Conservation (phyloP, 2,113 vertebrate species). For the Ivindomyrus marchei region DNA sequence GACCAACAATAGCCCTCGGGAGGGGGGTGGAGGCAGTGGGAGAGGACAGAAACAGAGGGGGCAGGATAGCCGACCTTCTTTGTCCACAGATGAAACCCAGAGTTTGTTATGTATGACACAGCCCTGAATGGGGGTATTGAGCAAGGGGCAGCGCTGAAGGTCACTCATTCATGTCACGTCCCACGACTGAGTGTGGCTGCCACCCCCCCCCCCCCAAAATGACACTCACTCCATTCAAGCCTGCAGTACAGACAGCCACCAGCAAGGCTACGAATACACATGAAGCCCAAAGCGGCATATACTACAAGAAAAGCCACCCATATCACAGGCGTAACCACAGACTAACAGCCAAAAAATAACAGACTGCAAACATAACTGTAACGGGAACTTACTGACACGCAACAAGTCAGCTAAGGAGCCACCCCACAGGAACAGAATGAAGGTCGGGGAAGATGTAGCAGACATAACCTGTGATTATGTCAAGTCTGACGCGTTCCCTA, state of each 20-base stretch:
- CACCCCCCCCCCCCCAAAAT: neutral
- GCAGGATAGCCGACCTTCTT: conserved; percentile 23
- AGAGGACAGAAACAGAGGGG: neutral
- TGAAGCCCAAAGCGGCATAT: neutral
- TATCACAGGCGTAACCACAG: neutral
- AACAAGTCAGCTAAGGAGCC: neutral
- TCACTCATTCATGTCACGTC: conserved; percentile 26
- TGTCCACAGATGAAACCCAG: conserved; percentile 18
- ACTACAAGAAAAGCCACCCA: neutral
- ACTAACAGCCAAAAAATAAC: neutral
- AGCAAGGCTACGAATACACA: too few species aligned
- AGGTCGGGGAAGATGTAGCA: neutral
- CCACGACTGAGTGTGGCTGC: neutral
- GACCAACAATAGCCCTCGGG: neutral
- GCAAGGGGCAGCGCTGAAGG: conserved; percentile 20
- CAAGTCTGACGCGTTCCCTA: too few species aligned
- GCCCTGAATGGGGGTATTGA: conserved; percentile 19
- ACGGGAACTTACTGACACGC: neutral
- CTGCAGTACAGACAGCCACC: neutral
- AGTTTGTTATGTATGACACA: conserved; percentile 17
- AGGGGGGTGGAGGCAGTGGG: neutral
- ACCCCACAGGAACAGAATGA: neutral
- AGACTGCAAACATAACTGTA: neutral
- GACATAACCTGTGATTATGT: neutral
- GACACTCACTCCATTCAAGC: conserved; percentile 6